Conservation (phyloP, 2,888 invertebrate species). For the Noctua comes region DNA sequence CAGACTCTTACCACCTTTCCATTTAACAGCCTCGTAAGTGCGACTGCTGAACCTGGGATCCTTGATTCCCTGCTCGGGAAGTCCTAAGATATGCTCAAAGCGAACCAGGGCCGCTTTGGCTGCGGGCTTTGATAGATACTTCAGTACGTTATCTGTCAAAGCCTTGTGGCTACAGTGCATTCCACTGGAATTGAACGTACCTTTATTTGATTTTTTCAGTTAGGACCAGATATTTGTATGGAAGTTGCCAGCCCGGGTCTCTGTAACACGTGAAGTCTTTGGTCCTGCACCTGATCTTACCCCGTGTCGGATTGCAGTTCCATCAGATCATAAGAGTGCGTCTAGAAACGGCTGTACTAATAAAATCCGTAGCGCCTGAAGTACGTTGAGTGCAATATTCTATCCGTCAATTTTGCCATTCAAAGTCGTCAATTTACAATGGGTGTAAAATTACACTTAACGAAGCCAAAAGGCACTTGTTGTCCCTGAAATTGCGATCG, state of each 20-base stretch:
- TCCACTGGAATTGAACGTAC: background rate
- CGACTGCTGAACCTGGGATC: no score
- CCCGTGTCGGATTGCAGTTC: background rate
- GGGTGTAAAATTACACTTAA: no score
- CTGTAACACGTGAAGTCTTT: background rate
- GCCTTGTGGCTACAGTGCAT: background rate
- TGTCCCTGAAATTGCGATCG: no score
- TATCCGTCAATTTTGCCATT: background rate
- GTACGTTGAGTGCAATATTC: background rate
- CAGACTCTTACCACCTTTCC: background rate
- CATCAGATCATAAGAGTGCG: background rate
- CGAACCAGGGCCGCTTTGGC: no score
- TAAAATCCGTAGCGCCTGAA: background rate
- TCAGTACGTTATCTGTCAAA: background rate
- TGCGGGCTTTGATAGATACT: background rate
- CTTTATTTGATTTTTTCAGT: background rate
- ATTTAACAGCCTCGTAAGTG: background rate
- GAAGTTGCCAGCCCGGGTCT: background rate
- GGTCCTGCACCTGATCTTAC: background rate
- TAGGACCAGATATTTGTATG: background rate
- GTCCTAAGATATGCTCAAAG: no score
- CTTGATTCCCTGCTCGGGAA: no score
- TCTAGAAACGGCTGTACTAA: background rate
- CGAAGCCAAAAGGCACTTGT: no score
- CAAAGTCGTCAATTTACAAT: background rate